phyloP scores from a whole-genome alignment of 2,797 vertebrate genomes.

The Malacoraja senta region DNA sequence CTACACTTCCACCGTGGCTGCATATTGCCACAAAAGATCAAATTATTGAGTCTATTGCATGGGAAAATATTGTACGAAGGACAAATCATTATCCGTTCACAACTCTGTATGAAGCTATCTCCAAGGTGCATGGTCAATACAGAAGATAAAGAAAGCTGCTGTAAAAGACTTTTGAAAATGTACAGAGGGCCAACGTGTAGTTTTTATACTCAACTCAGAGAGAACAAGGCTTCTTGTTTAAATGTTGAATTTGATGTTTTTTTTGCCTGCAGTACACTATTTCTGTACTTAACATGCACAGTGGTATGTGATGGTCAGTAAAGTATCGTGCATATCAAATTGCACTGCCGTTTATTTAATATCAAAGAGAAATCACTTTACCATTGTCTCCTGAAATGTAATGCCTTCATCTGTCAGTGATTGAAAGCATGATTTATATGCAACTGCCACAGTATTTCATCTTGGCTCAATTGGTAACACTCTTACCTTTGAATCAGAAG shows the following conservation, averaged over 20 bases:
- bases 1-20: neutral
- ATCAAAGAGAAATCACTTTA: constrained; percentile 33
- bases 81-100: neutral
- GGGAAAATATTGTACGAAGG: neutral
- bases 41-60: neutral
- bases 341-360: constrained; percentile 3
- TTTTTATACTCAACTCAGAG: neutral
- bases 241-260: neutral
- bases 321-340: constrained; percentile 26
- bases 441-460: neutral
- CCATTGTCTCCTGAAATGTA: constrained; percentile 25
- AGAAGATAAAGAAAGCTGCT: neutral
- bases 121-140: too few species aligned
- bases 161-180: neutral
- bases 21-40: neutral
- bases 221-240: neutral
- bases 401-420: constrained; percentile 18
- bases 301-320: neutral
- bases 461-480: neutral
- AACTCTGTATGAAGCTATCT: neutral
- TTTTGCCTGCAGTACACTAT: neutral
- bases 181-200: neutral
- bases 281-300: constrained; percentile 1
- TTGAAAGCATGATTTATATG: constrained; percentile 18
- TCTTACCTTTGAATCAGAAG: neutral